These are phyloP conservation scores for Sphyrna mokarran DNA, from an alignment of 2,113 vertebrate genomes.

Conservation along the genomic window DNA sequence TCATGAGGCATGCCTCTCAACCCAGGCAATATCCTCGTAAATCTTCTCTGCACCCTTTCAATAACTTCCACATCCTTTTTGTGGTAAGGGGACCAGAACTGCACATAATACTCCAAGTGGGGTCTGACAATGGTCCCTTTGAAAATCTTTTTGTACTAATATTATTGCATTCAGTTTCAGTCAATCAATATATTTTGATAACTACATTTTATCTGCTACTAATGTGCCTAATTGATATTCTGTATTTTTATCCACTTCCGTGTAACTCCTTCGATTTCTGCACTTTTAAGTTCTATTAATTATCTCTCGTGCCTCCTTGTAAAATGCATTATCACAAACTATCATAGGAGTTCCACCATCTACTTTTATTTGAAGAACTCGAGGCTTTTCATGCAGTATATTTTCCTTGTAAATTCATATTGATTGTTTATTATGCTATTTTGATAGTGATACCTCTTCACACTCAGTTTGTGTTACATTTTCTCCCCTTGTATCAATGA, in stretches of 20 bases:
- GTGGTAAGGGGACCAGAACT: too few relatives aligned
- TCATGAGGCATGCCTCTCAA: too few relatives aligned
- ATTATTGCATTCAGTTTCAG: not conserved
- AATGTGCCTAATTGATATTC: not conserved
- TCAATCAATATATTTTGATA: not conserved
- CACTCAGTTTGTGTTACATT: not conserved
- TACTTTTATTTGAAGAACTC: not conserved
- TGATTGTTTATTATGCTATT: not conserved
- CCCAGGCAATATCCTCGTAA: too few relatives aligned
- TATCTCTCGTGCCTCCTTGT: not conserved
- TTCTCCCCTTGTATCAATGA: not conserved
- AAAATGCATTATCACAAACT: not conserved
- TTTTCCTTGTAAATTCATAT: not conserved
- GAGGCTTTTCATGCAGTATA: not conserved
- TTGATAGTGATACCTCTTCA: not conserved
- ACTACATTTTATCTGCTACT: not conserved
- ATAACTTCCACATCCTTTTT: too few relatives aligned
- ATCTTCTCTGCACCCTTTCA: too few relatives aligned
- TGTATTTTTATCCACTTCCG: not conserved
- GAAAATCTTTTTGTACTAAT: not conserved
- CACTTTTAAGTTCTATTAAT: not conserved
- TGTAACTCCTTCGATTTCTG: not conserved
- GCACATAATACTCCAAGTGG: too few relatives aligned
- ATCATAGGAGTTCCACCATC: not conserved
- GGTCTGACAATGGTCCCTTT: too few relatives aligned